Evolutionary conservation across 2,888 invertebrate species (phyloP).

Genomic region (Trachelus iudaicus): DNA sequence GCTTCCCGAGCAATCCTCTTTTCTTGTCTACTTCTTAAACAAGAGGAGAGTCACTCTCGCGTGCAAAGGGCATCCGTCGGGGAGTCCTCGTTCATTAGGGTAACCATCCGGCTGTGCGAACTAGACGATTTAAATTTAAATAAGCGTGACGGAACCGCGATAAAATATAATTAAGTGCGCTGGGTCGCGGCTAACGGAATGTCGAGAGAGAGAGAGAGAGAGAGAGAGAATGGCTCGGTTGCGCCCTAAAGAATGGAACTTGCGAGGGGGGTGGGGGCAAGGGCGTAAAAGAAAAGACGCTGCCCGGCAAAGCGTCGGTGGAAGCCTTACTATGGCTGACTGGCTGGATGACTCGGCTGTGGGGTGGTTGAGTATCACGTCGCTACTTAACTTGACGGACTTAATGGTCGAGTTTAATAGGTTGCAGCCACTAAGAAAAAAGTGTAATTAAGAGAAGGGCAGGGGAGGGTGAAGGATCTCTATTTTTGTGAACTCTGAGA

Average conservation of each 20-base stretch:
- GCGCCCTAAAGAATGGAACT: not conserved
- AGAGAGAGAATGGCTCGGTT: not conserved
- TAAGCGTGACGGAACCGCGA: conserved; percentile 55
- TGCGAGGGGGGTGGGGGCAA: not conserved
- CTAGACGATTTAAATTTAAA: conserved; percentile 57
- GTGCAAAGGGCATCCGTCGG: not conserved
- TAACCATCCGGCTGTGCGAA: conserved; percentile 30
- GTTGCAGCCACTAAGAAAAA: conserved; percentile 37
- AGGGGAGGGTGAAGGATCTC: conserved; percentile 31
- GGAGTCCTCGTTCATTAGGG: conserved; percentile 25
- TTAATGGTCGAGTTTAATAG: conserved; percentile 56
- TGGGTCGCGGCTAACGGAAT: conserved; percentile 15
- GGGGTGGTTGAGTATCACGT: conserved; percentile 42
- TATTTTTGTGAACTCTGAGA: conserved; percentile 28
- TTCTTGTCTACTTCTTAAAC: not conserved
- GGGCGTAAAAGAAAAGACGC: not conserved
- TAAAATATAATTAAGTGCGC: conserved; percentile 60
- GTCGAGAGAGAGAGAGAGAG: not conserved
- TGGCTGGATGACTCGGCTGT: not conserved
- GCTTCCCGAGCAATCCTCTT: conserved; percentile 19
- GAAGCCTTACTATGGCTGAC: not conserved
- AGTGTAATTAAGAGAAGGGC: conserved; percentile 51
- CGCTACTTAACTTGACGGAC: conserved; percentile 56
- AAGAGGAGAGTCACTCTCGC: not conserved
- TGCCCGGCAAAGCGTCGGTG: not conserved